Base-by-base conservation (phyloP, 2,113 vertebrate species). In the Hoplias malabaricus region DNA sequence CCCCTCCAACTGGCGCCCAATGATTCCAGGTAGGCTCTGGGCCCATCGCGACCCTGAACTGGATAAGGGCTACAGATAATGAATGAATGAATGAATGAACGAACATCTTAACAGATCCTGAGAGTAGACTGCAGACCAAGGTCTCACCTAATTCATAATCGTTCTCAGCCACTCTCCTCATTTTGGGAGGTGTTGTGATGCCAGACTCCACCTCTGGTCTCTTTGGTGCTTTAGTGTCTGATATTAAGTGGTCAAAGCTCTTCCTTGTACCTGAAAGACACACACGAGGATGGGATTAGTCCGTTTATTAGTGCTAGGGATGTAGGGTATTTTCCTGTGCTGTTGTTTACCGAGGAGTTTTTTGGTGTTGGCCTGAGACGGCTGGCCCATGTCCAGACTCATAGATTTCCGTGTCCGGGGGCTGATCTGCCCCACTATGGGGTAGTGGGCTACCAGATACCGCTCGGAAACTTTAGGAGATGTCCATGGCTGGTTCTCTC, bases 371-470 rank as follows among this genome's bases (percentile, higher is more conserved):
- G 95, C 95, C 87, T 98, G 97, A 25, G 96, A 99, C 57, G 97
- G 96, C 87, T 99, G 97, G 29, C 97, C 97, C 97, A 99, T 98
- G 85, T 99, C 97, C 88, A 99, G 85, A 53, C 97, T 99, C 97
- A 99, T 98, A 72, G 97, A 98, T 85, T 99, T 99, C 66, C 97
- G 94, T 29, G 96, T 97, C 31, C 97, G 93, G 48, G 96, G 97
- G 88, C 97, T 99, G 85, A 96, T 96, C 87, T 98, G 96, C 43
- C 96, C 96, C 76, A 95, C 93, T 0, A 93, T 91, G 8, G 95
- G 94, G 75, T 98, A 99, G 81, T 91, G 94, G 80, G 96, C 94
- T 57, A 92, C 91, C 80, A 99, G 94, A 82, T 98, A 94, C 78
- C 94, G 94, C 68, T 98, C 95, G 33, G 97, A 97, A 31, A 94